These are phyloP conservation scores for Lithobius niger DNA, from an alignment of 1,140 invertebrate genomes.

Conservation along the genomic window DNA sequence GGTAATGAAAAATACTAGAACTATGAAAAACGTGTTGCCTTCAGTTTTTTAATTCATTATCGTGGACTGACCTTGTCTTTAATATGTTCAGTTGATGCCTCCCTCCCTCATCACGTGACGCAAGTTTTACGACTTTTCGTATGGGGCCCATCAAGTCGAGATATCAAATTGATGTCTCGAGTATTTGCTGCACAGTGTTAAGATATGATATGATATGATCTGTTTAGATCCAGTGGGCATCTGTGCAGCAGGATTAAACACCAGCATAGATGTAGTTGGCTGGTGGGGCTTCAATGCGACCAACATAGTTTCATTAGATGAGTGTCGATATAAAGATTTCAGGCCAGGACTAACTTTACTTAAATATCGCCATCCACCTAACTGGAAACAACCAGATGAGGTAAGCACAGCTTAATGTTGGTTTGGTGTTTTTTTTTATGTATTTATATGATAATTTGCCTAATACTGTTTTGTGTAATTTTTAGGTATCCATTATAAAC, in stretches of 20 bases:
- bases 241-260: constrained; percentile 57
- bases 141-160: no score
- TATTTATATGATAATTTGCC: no score
- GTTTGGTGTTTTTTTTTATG: not conserved
- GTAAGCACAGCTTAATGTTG: constrained; percentile 17
- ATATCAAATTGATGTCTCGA: no score
- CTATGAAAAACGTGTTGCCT: no score
- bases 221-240: constrained; percentile 39
- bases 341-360: constrained; percentile 77
- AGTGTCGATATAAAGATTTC: constrained; percentile 63
- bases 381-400: constrained; percentile 70
- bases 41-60: no score
- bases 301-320: constrained; percentile 49
- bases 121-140: no score
- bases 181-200: no score
- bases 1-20: no score
- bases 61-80: no score
- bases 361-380: constrained; percentile 69
- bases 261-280: constrained; percentile 56
- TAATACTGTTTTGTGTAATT: constrained; percentile 14
- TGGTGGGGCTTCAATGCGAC: constrained; percentile 79
- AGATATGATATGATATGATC: no score
- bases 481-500: constrained; percentile 54
- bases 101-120: no score
- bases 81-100: no score